Conservation (phyloP, 2,888 invertebrate species). For the Lymantria dispar region DNA sequence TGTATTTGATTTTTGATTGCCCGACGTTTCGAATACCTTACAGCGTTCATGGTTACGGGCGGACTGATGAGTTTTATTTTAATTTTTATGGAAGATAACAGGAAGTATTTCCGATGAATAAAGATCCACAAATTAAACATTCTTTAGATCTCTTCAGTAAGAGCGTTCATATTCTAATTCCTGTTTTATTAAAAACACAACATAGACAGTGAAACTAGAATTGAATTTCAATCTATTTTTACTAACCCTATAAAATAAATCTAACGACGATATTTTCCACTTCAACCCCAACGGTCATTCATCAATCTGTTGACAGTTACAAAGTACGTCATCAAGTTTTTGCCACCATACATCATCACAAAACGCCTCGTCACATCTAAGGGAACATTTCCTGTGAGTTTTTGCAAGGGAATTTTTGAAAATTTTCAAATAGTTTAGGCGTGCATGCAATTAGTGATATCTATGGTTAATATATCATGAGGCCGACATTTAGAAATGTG, state of each 20-base stretch:
- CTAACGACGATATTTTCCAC: slow-evolving; percentile 55
- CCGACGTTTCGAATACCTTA: too few relatives aligned
- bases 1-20: too few relatives aligned
- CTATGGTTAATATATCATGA: too few relatives aligned
- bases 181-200: too few relatives aligned
- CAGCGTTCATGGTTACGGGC: too few relatives aligned
- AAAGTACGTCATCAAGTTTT: slow-evolving; percentile 48
- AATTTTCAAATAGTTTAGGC: slow-evolving; percentile 37
- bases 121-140: too few relatives aligned
- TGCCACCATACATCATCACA: slow-evolving; percentile 57
- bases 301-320: slow-evolving; percentile 59
- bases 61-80: too few relatives aligned
- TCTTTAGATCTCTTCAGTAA: too few relatives aligned
- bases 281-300: slow-evolving; percentile 43
- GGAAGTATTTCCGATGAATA: too few relatives aligned
- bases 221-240: slow-evolving; percentile 15
- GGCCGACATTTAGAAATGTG: too few relatives aligned
- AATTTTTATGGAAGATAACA: too few relatives aligned
- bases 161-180: too few relatives aligned
- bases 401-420: slow-evolving; percentile 23
- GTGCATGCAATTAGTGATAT: slow-evolving; percentile 37
- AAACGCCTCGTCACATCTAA: slow-evolving; percentile 39
- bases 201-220: slow-evolving; percentile 1
- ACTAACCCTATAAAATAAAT: slow-evolving; percentile 42
- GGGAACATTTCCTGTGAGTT: slow-evolving; percentile 24